phyloP scores from a whole-genome alignment of 1,140 invertebrate genomes.

The Drosophila serrata region DNA sequence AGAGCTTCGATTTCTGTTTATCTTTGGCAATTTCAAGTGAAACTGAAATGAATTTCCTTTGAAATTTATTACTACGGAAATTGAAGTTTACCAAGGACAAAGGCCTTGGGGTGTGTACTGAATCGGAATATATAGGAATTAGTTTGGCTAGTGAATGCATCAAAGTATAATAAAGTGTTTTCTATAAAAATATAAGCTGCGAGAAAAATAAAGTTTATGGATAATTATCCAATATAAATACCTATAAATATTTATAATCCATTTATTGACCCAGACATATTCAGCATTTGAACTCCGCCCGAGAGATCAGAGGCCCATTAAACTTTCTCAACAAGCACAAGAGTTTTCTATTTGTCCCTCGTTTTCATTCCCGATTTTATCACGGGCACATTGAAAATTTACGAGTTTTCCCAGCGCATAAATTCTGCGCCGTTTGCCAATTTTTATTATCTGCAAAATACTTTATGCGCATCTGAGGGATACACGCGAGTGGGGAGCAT shows the following conservation, averaged over 20 bases:
- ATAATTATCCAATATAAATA: not conserved
- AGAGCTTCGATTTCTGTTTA: conserved; percentile 49
- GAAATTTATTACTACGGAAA: conserved; percentile 39
- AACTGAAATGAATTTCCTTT: conserved; percentile 38
- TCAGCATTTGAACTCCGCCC: not conserved
- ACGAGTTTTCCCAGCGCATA: conserved; percentile 62
- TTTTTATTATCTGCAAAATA: conserved; percentile 76
- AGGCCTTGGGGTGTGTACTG: not conserved
- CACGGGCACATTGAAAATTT: conserved; percentile 65
- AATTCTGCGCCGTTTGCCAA: conserved; percentile 56
- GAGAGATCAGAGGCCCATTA: conserved; percentile 25
- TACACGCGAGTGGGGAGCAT: conserved; percentile 11
- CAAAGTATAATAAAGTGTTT: not conserved
- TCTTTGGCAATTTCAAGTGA: conserved; percentile 39
- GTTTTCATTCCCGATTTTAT: conserved; percentile 62
- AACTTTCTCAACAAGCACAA: conserved; percentile 26
- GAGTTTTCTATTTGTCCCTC: conserved; percentile 52
- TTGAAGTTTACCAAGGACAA: conserved; percentile 10
- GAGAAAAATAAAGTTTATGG: not conserved
- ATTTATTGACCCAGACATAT: conserved; percentile 30
- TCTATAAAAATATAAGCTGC: not conserved
- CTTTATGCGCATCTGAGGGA: conserved; percentile 44
- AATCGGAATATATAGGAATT: not conserved
- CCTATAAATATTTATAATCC: conserved; percentile 33
- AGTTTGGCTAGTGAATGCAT: not conserved